phyloP scores from a whole-genome alignment of 2,888 invertebrate genomes.

The Apotomis betuletana region DNA sequence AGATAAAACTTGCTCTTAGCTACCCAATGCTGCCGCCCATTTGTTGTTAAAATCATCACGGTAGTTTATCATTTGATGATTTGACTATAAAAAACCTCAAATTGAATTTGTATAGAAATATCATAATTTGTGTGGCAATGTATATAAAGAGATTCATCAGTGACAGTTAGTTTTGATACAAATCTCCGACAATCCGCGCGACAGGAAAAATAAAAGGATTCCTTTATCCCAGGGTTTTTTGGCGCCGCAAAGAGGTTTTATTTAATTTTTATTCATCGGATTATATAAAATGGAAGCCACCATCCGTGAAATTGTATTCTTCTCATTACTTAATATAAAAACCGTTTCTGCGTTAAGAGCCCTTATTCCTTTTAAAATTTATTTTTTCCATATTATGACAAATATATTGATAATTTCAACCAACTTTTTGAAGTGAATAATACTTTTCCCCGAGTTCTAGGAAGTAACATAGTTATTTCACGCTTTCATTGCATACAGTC shows the following conservation, averaged over 20 bases:
- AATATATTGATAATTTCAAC: too few species aligned
- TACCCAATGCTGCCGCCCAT: too few species aligned
- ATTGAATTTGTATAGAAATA: neutral
- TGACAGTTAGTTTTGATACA: conserved; percentile 29
- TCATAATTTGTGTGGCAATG: neutral
- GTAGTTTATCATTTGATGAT: too few species aligned
- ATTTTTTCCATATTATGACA: too few species aligned
- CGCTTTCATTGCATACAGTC: too few species aligned
- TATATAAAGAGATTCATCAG: conserved; percentile 8
- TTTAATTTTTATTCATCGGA: conserved; percentile 40
- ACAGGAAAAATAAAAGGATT: conserved; percentile 36
- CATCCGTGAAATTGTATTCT: conserved; percentile 40
- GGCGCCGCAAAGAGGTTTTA: conserved; percentile 35
- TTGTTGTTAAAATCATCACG: too few species aligned
- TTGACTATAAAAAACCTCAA: too few species aligned
- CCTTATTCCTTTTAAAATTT: too few species aligned
- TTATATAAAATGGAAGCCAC: conserved; percentile 36
- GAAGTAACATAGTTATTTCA: too few species aligned
- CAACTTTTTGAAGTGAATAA: too few species aligned
- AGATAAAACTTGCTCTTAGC: too few species aligned
- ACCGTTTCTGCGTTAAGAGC: conserved; percentile 3
- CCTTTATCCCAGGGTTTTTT: conserved; percentile 30
- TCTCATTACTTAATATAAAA: conserved; percentile 22
- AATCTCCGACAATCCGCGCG: conserved; percentile 32
- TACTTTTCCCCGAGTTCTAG: too few species aligned